Evolutionary conservation across 2,797 vertebrate species (phyloP).

Genomic region (Danionella dracula): DNA sequence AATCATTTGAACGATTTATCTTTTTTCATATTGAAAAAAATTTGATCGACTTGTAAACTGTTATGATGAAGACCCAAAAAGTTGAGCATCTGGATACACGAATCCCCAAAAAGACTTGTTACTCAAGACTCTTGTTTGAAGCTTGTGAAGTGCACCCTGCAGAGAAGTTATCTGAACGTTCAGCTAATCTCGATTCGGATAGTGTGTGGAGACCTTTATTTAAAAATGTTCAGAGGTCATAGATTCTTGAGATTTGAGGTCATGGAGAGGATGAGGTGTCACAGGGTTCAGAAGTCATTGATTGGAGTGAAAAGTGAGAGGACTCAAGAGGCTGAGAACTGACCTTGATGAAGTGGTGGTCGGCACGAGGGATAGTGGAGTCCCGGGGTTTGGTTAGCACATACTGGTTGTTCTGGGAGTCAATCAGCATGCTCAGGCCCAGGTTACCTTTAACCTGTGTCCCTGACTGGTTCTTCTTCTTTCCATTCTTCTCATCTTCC

Average conservation of each 20-base stretch:
- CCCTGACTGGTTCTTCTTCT: conserved; percentile 79
- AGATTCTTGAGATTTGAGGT: not conserved
- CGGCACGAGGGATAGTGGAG: conserved; percentile 90
- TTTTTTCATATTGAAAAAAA: too few species aligned
- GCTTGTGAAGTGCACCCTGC: too few species aligned
- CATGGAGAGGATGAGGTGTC: not conserved
- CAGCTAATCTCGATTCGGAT: too few species aligned
- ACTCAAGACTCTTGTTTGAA: too few species aligned
- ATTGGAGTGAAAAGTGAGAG: too few species aligned
- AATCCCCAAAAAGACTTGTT: too few species aligned
- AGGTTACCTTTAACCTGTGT: conserved; percentile 81
- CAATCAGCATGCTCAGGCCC: conserved; percentile 96
- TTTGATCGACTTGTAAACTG: too few species aligned
- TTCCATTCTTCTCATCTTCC: conserved; percentile 82
- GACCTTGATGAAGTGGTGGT: conserved; percentile 95
- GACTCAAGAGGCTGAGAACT: conserved; percentile 1
- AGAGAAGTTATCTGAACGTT: too few species aligned
- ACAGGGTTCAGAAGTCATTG: not conserved
- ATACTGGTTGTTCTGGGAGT: conserved; percentile 98
- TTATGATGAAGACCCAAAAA: too few species aligned
- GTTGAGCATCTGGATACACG: too few species aligned
- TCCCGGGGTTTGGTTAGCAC: conserved; percentile 93
- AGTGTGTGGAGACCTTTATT: too few species aligned
- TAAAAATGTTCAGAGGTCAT: not conserved
- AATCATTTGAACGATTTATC: too few species aligned